Conservation (phyloP, 2,888 invertebrate species). For the Lumbricus terrestris region DNA sequence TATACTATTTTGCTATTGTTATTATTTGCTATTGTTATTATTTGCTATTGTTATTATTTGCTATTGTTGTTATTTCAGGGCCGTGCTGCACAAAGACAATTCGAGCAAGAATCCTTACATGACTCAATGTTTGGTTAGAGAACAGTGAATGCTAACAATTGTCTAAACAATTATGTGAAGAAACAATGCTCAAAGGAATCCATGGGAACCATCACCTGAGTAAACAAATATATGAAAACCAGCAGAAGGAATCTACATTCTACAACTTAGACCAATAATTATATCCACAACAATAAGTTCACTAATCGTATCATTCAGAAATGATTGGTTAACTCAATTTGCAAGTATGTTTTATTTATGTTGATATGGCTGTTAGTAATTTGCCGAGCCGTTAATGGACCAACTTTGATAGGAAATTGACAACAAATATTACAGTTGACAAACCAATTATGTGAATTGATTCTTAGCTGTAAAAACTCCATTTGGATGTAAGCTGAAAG, state of each 20-base stretch:
- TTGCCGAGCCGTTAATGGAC: not conserved
- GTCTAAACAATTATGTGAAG: not conserved
- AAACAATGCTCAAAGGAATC: not conserved
- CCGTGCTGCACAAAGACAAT: conserved; percentile 52
- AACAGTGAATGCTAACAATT: not conserved
- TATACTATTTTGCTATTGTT: no score
- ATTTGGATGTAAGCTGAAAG: not conserved
- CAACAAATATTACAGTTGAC: not conserved
- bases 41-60: no score
- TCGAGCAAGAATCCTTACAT: conserved; percentile 54
- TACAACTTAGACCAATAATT: not conserved
- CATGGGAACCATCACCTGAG: not conserved
- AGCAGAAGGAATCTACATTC: not conserved
- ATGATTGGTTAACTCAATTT: not conserved
- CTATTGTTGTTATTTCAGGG: conserved; percentile 46
- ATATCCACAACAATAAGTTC: not conserved
- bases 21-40: conserved; percentile 27
- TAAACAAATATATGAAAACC: not conserved
- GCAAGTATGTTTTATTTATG: no score
- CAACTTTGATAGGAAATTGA: not conserved
- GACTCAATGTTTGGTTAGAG: conserved; percentile 57
- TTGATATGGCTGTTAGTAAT: no score
- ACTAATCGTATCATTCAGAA: not conserved
- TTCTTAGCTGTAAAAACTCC: not conserved
- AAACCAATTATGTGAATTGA: not conserved